Evolutionary conservation across 2,888 invertebrate species (phyloP).

Genomic region (Xestia sexstrigata): DNA sequence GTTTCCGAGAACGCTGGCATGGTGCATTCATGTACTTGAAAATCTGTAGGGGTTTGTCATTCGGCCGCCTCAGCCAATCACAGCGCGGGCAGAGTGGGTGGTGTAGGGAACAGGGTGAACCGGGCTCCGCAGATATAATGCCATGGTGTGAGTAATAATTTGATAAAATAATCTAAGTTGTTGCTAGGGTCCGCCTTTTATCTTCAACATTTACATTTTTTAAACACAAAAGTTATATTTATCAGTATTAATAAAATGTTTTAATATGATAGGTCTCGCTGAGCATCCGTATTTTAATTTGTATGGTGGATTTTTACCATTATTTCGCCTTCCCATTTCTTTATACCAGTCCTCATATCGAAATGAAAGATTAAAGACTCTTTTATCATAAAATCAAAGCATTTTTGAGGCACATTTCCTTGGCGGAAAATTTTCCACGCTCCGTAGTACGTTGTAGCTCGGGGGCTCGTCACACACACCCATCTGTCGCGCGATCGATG

Average conservation of each 20-base stretch:
- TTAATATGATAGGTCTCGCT: neutral
- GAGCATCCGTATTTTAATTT: neutral
- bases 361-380: neutral
- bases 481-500: conserved; percentile 82
- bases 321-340: neutral
- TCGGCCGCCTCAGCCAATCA: conserved; percentile 47
- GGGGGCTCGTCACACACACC: conserved; percentile 86
- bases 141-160: conserved; percentile 53
- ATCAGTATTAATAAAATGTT: neutral
- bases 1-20: neutral
- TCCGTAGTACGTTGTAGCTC: conserved; percentile 71
- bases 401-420: conserved; percentile 20
- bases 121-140: conserved; percentile 22
- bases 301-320: neutral
- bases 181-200: conserved; percentile 35
- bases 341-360: neutral
- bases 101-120: conserved; percentile 31
- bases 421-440: conserved; percentile 40
- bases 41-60: conserved; percentile 26
- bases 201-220: neutral
- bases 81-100: conserved; percentile 50
- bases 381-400: conserved; percentile 20
- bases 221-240: neutral
- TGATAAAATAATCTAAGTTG: conserved; percentile 48
- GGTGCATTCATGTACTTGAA: conserved; percentile 39